A percentile compares a stretch with the other conserved stretches of the same genome.
Conservation (phyloP, 92 coral and sea anemone species). For the Palythoa grandiflora region DNA sequence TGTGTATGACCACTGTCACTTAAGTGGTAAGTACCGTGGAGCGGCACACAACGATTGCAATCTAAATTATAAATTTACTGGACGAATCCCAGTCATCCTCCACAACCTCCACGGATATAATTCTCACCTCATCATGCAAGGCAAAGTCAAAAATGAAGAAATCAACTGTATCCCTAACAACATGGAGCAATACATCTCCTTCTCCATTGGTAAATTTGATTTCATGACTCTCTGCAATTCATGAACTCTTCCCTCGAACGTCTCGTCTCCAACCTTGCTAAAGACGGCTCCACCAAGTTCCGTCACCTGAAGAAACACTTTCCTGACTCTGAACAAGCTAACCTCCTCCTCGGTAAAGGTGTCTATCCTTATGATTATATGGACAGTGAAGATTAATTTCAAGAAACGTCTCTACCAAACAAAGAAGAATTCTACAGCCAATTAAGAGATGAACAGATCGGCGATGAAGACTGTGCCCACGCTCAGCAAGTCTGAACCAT, state of each 20-base stretch:
- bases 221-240: slow-evolving; percentile 60
- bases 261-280: neutral
- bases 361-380: slow-evolving; percentile 13
- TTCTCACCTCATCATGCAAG: slow-evolving; percentile 64
- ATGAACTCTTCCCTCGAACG: slow-evolving; percentile 48
- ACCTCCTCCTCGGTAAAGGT: slow-evolving; percentile 16
- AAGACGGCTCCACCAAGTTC: no score
- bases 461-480: slow-evolving; percentile 51
- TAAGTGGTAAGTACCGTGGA: no score
- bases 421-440: slow-evolving; percentile 37
- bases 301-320: neutral
- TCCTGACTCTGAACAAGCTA: no score
- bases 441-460: slow-evolving; percentile 25
- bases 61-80: no score
- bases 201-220: slow-evolving; percentile 20
- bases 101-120: slow-evolving; percentile 41
- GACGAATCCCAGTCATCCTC: neutral
- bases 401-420: slow-evolving; percentile 29
- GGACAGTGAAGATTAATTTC: slow-evolving; percentile 1
- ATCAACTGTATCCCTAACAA: slow-evolving; percentile 59
- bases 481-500: slow-evolving; percentile 31
- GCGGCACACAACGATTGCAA: no score
- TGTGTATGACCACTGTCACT: no score
- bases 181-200: slow-evolving; percentile 68
- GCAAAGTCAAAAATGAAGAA: no score